Base-by-base conservation (phyloP, 1,140 invertebrate species). In the Babylonia areolata region DNA sequence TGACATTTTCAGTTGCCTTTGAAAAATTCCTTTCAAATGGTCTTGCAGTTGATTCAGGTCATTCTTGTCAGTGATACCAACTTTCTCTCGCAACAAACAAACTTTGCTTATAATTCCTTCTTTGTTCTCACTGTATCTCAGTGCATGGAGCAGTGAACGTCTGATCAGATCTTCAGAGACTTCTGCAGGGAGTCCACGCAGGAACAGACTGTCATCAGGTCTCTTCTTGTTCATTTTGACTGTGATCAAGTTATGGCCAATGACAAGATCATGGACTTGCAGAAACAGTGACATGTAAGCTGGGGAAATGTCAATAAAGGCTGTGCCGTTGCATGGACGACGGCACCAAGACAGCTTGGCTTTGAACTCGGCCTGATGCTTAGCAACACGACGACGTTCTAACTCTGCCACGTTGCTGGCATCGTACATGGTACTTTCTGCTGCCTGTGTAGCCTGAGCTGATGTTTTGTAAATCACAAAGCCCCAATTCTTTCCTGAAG, bases 281-380 rank as follows among this genome's bases (percentile, higher is more conserved):
- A 84, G 42, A 51, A 54, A 40, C 17, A 9, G 1, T 9, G 80
- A 39, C 64, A 75, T n/a, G 69, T 86, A 54, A 23, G 85, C 88
- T 17, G 80, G 51, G 3, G 79, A 58, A 11, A 87, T n/a, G 23
- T 73, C 42, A 0, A 89, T 88, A 84, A 86, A 90, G 23, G 89
- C 91, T 85, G 83, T 81, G 23, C 90, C 91, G n/a, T 81, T 87
- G 17, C 87, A 85, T 9, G 82, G 82, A 42, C 91, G 75, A 78
- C 88, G 82, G 69, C 87, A 89, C 92, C 92, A 93, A 5, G 79
- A 86, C n/a, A 93, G 42, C 39, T 85, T 89, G 31, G 89, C 85
- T 75, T 87, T 87, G 81, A 91, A 91, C 42, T 81, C 80, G 64
- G 83, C 83, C 0, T 87, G 71, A 31, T 90, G 69, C 33, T 58